Percentiles rank a stretch among this genome's conserved stretches.
Conservation (phyloP, 1,140 invertebrate genomes). For the Hirudo medicinalis region DNA sequence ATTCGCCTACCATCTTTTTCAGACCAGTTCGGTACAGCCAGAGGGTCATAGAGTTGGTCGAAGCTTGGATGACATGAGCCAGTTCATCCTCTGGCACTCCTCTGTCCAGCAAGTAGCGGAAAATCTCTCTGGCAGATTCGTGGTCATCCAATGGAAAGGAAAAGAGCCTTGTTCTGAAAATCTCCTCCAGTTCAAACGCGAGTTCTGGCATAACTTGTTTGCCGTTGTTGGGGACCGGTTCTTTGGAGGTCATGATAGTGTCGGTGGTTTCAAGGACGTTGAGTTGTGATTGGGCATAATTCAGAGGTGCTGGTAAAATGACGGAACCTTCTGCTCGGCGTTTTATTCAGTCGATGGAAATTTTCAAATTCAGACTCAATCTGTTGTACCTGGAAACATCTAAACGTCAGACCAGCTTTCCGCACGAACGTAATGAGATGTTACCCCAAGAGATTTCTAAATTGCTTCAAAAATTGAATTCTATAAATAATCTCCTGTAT, state of each 20-base stretch:
- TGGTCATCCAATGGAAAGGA: constrained; percentile 23
- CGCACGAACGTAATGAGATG: no score
- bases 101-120: constrained; percentile 21
- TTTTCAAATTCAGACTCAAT: no score
- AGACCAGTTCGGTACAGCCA: constrained; percentile 18
- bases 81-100: constrained; percentile 23
- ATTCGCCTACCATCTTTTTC: constrained; percentile 23
- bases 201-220: constrained; percentile 16
- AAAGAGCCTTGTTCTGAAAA: constrained; percentile 21
- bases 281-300: constrained; percentile 4
- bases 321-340: no score
- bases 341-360: no score
- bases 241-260: neutral
- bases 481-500: no score
- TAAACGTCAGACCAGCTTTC: no score
- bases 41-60: constrained; percentile 18
- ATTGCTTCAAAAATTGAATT: no score
- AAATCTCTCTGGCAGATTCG: constrained; percentile 19
- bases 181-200: constrained; percentile 21
- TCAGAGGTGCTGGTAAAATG: no score
- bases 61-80: constrained; percentile 22
- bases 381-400: no score
- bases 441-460: no score
- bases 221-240: neutral
- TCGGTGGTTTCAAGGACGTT: neutral